Percentiles rank a stretch among this genome's conserved stretches.
phyloP scores from a whole-genome alignment of 2,797 vertebrate genomes.

The Brachymystax lenok region DNA sequence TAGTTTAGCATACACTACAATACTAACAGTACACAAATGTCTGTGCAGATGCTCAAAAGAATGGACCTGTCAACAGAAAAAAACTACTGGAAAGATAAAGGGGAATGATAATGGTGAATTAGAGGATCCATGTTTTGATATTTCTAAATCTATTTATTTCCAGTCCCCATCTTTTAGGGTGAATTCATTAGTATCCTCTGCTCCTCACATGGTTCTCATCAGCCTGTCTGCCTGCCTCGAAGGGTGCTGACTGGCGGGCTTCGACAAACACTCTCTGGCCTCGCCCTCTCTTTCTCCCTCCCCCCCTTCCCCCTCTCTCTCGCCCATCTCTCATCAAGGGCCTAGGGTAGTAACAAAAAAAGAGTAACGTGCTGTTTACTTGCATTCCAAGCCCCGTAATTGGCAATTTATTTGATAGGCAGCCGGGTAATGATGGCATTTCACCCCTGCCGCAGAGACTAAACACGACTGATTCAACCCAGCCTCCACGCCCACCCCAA shows the following conservation, averaged over 20 bases:
- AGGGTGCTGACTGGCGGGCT: constrained; percentile 63
- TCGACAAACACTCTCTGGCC: constrained; percentile 81
- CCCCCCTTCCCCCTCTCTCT: constrained; percentile 32
- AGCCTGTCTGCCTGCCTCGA: constrained; percentile 63
- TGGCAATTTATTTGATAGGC: constrained; percentile 99
- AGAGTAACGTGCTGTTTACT: constrained; percentile 94
- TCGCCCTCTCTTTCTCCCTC: constrained; percentile 59
- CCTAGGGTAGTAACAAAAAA: constrained; percentile 67
- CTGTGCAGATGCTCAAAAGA: constrained; percentile 21
- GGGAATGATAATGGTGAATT: constrained; percentile 64
- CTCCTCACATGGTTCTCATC: constrained; percentile 82
- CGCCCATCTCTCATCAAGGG: constrained; percentile 84
- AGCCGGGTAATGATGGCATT: constrained; percentile 99
- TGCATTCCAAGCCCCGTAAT: constrained; percentile 95
- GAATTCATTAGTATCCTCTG: constrained; percentile 82
- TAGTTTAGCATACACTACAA: not conserved
- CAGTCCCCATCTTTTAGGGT: constrained; percentile 50
- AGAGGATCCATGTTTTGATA: constrained; percentile 69
- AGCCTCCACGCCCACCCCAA: constrained; percentile 85
- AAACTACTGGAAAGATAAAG: constrained; percentile 56
- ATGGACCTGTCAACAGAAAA: constrained; percentile 32
- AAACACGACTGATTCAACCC: constrained; percentile 90
- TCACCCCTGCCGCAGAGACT: constrained; percentile 93
- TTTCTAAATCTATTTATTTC: constrained; percentile 29
- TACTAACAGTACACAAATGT: constrained; percentile 6